Conservation (phyloP, 2,113 vertebrate genomes). For the Eptatretus burgeri region DNA sequence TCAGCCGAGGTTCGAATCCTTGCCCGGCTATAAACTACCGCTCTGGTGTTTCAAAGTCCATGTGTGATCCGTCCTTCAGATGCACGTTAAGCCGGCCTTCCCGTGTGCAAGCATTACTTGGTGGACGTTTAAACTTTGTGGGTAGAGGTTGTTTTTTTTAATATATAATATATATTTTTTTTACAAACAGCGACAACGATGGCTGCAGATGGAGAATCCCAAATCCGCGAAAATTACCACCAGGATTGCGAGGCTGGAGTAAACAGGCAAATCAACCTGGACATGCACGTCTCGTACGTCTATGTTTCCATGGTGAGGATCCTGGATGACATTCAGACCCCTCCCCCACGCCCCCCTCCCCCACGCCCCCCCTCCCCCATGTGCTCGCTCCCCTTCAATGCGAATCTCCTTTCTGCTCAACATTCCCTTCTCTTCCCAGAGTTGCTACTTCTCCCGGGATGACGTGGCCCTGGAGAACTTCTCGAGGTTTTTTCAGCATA, state of each 20-base stretch:
- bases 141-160: no score
- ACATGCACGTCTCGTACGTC: constrained; percentile 33
- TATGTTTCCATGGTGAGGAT: constrained; percentile 35
- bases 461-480: constrained; percentile 40
- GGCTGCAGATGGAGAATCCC: no score
- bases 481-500: constrained; percentile 35
- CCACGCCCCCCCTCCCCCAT: neutral
- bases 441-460: constrained; percentile 33
- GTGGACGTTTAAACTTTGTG: no score
- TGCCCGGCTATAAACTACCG: no score
- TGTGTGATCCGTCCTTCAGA: no score
- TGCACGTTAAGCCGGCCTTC: no score
- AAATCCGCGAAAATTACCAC: no score
- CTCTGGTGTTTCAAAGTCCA: no score
- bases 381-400: neutral
- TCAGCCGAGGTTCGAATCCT: no score
- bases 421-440: constrained; percentile 16
- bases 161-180: no score
- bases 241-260: constrained; percentile 9
- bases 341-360: neutral
- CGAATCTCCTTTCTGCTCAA: neutral
- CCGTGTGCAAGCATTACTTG: no score
- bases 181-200: no score
- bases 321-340: neutral
- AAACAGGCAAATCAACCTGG: constrained; percentile 37